A percentile compares a stretch with the other conserved stretches of the same genome.
Evolutionary conservation across 2,113 vertebrate genomes (phyloP).

Genomic region (Pycnonotus jocosus): DNA sequence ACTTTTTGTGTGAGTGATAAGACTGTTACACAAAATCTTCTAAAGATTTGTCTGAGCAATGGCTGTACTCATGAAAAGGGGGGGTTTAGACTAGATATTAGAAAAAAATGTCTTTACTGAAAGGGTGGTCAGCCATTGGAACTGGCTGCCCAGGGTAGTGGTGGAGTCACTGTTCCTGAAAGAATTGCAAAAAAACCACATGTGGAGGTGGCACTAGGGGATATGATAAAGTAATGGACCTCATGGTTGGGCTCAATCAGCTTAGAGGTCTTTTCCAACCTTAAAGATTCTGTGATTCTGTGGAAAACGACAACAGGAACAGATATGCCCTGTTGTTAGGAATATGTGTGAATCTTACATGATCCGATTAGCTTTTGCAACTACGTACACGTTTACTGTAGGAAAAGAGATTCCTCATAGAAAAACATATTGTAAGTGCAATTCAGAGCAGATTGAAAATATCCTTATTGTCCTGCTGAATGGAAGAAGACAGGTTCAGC

Average conservation of each 20-base stretch:
- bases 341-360: background rate
- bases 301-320: background rate
- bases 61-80: background rate
- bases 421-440: background rate
- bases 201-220: background rate
- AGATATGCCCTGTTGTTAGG: background rate
- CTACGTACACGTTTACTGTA: background rate
- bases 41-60: slow-evolving; percentile 59
- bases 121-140: background rate
- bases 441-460: background rate
- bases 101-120: background rate
- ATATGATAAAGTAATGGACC: background rate
- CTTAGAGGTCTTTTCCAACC: background rate
- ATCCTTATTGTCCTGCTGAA: background rate
- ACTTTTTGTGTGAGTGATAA: slow-evolving; percentile 36
- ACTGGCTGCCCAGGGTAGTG: background rate
- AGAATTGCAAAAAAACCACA: background rate
- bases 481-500: background rate
- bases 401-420: background rate
- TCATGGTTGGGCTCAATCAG: fast-evolving
- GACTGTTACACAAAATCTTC: slow-evolving; percentile 44
- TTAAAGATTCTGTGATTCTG: background rate
- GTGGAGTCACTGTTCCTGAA: background rate
- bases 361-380: background rate
- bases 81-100: background rate